Conservation (phyloP, 2,113 vertebrate species). For the Parus major region DNA sequence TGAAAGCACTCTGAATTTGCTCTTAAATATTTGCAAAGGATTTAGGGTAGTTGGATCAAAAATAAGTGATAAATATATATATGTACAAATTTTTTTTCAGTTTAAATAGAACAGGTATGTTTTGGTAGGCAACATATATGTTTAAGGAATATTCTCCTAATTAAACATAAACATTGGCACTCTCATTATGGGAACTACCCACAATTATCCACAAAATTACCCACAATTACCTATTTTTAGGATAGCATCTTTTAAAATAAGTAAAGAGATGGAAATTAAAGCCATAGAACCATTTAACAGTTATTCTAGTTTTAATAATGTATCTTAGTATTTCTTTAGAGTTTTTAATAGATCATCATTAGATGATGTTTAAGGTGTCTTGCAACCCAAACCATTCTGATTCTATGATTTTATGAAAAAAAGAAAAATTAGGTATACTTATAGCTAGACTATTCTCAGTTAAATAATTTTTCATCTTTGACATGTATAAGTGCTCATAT, state of each 20-base stretch:
- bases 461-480: neutral
- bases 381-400: neutral
- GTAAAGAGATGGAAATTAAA: neutral
- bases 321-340: neutral
- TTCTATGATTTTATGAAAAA: neutral
- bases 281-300: neutral
- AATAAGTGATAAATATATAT: neutral
- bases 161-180: neutral
- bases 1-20: neutral
- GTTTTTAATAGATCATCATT: neutral
- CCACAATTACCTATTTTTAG: too few species aligned
- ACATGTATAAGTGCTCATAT: neutral
- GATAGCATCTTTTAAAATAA: neutral
- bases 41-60: neutral
- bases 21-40: neutral
- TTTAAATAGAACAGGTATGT: neutral
- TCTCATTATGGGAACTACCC: neutral
- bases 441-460: neutral
- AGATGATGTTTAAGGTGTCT: neutral
- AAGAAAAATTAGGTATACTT: neutral
- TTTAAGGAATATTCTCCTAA: neutral
- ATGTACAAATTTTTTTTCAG: neutral
- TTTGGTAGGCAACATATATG: neutral
- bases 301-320: neutral
- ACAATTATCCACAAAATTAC: too few species aligned